Base-by-base conservation (phyloP, 2,113 vertebrate genomes). In the Microcebus jonahi region DNA sequence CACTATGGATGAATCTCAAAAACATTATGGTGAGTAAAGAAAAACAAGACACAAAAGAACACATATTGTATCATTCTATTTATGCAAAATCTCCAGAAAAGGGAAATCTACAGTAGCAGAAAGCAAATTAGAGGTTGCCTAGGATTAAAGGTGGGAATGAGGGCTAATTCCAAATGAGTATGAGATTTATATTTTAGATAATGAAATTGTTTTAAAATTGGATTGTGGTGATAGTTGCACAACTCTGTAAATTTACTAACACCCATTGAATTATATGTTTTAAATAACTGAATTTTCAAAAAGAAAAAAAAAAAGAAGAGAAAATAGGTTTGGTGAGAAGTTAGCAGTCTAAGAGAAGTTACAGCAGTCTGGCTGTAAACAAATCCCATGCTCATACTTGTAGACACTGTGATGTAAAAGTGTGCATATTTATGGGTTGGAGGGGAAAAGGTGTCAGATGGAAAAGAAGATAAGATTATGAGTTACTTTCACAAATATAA, bases 121-220 rank as follows among this genome's bases (percentile, higher is more conserved):
- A 77, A 91, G 8, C 10, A 85, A 88, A 79, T 53, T 11, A 34
- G 50, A 92, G n/a, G 14, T 42, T 95, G 36, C 18, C 31, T 29
- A 8, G 27, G 15, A 8, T 48, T 50, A 88, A 25, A 3, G 20
- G 8, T 36, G 25, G 39, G 7, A 88, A 83, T 1, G 31, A 20
- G 15, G 14, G 89, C 14, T 88, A 36, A 84, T 45, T 80, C 13
- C 59, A 97, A 83, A 31, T 70, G 12, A 39, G 8, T 27, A 48
- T 57, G 34, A 85, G 14, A 12, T 91, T 97, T 79, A 15, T 71
- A 90, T 76, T 45, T 48, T 45, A 87, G 9, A 34, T 80, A 84
- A 85, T 25, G 36, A 57, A 95, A 94, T 83, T 82, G 20, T 87
- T 96, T 87, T 84, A 67, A 88, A 87, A 92, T 81, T 85, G 67